Conservation (phyloP, 2,797 vertebrate species). For the Sphenopsis melanotis region DNA sequence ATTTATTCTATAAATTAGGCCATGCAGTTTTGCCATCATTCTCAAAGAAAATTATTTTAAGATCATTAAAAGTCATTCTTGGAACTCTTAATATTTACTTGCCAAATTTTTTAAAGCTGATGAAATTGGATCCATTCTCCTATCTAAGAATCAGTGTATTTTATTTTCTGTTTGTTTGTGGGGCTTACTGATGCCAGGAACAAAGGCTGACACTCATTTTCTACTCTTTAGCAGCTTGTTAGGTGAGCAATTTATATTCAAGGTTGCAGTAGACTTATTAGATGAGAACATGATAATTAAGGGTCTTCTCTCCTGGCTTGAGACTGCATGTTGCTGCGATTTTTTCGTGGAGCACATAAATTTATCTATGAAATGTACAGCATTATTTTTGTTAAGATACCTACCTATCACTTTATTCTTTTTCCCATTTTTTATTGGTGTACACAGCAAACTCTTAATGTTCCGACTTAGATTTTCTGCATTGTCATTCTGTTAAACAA, state of each 20-base stretch:
- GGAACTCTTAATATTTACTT: background rate
- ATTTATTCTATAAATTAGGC: background rate
- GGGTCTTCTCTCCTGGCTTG: background rate
- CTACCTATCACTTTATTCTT: slow-evolving; percentile 99
- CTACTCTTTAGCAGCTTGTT: background rate
- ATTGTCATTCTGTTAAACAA: slow-evolving; percentile 83
- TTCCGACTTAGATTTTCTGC: slow-evolving; percentile 74
- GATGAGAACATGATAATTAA: background rate
- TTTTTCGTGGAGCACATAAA: background rate
- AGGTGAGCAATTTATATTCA: background rate
- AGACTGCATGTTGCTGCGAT: background rate
- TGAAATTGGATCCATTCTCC: background rate
- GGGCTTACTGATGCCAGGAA: background rate
- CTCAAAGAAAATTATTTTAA: background rate
- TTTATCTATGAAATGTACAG: background rate
- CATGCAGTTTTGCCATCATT: background rate
- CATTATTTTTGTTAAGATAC: background rate
- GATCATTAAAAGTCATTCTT: background rate
- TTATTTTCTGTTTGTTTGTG: background rate
- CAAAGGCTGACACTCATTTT: background rate
- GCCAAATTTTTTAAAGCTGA: background rate
- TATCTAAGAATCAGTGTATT: background rate
- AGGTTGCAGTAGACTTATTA: background rate
- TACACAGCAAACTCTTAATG: slow-evolving; percentile 91
- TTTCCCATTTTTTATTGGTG: slow-evolving; percentile 93